Evolutionary conservation across 37 sponge, comb jelly and placozoan species (phyloP).

Genomic region (Hexactinellida sp.): DNA sequence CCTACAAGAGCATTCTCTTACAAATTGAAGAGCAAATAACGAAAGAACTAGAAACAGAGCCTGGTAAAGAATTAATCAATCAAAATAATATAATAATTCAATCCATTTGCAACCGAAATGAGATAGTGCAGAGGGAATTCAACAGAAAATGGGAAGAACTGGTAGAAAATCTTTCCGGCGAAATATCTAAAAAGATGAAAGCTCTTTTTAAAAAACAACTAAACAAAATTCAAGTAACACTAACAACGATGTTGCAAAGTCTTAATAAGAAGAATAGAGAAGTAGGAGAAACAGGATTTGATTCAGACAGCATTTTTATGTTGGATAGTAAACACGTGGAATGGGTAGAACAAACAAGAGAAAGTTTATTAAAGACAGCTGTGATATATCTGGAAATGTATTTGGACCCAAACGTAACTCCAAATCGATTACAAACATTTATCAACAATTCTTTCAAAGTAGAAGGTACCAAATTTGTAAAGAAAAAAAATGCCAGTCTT

Average conservation of each 20-base stretch:
- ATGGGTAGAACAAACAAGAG: not conserved
- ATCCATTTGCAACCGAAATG: not conserved
- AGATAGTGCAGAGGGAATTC: not conserved
- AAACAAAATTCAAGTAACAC: not conserved
- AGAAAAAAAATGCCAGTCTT: not conserved
- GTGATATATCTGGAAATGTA: not conserved
- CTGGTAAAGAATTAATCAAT: not conserved
- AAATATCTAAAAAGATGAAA: not conserved
- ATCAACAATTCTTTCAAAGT: not conserved
- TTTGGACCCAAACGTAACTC: not conserved
- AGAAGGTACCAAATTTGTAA: not conserved
- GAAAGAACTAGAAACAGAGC: not conserved
- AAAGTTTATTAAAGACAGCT: not conserved
- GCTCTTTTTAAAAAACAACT: not conserved
- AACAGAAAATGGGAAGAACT: not conserved
- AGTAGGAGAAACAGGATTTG: not conserved
- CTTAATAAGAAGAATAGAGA: not conserved
- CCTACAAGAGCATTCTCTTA: not conserved
- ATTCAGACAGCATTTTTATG: not conserved
- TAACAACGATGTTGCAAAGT: not conserved
- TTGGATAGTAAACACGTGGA: not conserved
- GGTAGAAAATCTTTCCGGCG: not conserved
- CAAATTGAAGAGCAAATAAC: not conserved
- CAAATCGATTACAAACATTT: not conserved
- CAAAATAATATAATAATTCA: not conserved